Percentiles rank a stretch among this genome's conserved stretches.
Conservation (phyloP, 2,113 vertebrate genomes). For the Lycaon pictus region DNA sequence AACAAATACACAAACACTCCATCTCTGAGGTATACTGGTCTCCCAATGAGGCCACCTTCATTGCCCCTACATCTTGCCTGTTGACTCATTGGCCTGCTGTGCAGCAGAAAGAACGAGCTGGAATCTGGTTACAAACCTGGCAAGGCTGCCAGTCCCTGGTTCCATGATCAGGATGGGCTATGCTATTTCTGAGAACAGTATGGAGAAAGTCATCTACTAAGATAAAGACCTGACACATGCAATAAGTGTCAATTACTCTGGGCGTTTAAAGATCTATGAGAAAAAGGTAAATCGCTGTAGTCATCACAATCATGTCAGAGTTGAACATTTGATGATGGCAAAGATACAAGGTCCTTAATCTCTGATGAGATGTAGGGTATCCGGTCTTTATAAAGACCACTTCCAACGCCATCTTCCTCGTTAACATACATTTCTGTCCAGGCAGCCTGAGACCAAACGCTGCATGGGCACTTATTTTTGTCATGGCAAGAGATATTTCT, state of each 20-base stretch:
- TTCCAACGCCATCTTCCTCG: not conserved
- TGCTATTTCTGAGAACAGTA: not conserved
- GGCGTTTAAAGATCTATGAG: not conserved
- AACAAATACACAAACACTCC: not conserved
- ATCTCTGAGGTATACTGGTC: not conserved
- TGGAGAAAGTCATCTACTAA: not conserved
- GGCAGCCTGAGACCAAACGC: not conserved
- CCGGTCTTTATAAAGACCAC: not conserved
- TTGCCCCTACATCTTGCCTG: not conserved
- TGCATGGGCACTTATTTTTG: not conserved
- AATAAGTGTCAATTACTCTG: not conserved
- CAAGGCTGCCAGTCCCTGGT: not conserved
- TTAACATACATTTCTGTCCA: not conserved
- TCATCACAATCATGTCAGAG: not conserved
- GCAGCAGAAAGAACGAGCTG: not conserved
- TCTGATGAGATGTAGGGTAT: rapidly evolving
- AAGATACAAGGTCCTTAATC: not conserved
- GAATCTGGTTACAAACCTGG: not conserved
- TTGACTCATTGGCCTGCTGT: not conserved
- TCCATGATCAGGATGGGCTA: not conserved
- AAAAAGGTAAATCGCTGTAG: not conserved
- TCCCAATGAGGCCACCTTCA: not conserved
- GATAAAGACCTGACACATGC: not conserved
- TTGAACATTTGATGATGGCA: not conserved
- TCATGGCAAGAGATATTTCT: not conserved